A percentile compares a stretch with the other conserved stretches of the same genome.
Evolutionary conservation across 2,113 vertebrate genomes (phyloP).

Genomic region (Cyanoramphus novaezelandiae): DNA sequence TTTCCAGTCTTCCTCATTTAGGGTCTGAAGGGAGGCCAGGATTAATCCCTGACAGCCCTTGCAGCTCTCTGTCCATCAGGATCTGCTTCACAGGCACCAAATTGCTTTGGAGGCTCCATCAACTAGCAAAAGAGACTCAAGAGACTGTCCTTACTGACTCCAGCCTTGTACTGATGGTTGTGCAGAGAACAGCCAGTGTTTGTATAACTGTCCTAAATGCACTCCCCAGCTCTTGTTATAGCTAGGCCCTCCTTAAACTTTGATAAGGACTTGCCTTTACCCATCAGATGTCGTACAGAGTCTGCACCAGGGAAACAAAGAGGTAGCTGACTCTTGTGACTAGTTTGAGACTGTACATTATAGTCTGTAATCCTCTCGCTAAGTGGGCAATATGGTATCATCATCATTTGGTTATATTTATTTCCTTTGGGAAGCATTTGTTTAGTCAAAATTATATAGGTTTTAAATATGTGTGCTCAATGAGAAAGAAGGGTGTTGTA

Average conservation of each 20-base stretch:
- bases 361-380: accelerated
- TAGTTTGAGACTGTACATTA: background rate
- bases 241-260: background rate
- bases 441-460: background rate
- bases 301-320: background rate
- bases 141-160: background rate
- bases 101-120: background rate
- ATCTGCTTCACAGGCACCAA: background rate
- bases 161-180: background rate
- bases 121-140: background rate
- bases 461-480: background rate
- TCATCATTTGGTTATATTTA: background rate
- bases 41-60: background rate
- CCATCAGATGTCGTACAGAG: background rate
- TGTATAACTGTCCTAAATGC: background rate
- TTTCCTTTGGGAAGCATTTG: background rate
- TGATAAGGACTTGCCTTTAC: background rate
- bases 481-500: background rate
- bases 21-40: background rate
- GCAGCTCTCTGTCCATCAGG: background rate
- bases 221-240: background rate
- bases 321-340: background rate
- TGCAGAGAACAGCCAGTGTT: background rate
- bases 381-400: background rate
- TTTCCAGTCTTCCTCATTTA: background rate